Evolutionary conservation across 2,113 vertebrate genomes (phyloP), one percentile per base, ranked within the genome.

Genomic region (Lamprotornis superbus): DNA sequence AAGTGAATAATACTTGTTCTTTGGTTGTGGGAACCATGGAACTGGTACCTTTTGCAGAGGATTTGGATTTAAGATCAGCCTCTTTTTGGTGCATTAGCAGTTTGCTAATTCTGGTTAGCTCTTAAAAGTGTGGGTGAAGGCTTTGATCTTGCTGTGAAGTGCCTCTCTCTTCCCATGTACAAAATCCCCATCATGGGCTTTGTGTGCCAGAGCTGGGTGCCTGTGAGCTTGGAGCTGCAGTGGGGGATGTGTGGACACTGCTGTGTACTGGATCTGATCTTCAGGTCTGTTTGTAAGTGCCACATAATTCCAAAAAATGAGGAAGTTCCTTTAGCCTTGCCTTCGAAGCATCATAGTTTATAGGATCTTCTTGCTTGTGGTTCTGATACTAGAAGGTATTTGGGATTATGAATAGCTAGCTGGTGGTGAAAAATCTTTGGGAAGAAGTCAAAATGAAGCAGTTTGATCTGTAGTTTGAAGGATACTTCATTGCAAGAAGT

Each of bases 1-100:
- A n/a, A 40, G 47, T 37, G 22, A 59, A 15, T 20, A 40, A 37
- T 47, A 3, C 39, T 84, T 60, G 22, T 68, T 87, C 5, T 82
- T 53, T 15, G 8, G 10, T 11, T 53, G 33, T 2, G 1, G 39
- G 28, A 82, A 15, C 57, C 8, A 5, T 0, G 0, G 13, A n/a
- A 64, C 10, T 40, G 21, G 31, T 84, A 53, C 12, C 12, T 83
- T 16, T 3, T n/a, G 67, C 23, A 55, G 61, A 71, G 25, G 10
- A 18, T 71, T 70, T 85, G 31, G 3, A 17, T 88, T 83, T 47
- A 60, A 73, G 21, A 47, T 60, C 0, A 6, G 12, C 40, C 15
- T 37, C 46, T 63, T 85, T 61, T 39, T 47, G 7, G 10, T 59
- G 21, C 19, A 7, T 74, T 90, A 65, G 11, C 33, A 33, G 27